phyloP scores from a whole-genome alignment of 2,797 vertebrate genomes.

The Spinus olivaceus region DNA sequence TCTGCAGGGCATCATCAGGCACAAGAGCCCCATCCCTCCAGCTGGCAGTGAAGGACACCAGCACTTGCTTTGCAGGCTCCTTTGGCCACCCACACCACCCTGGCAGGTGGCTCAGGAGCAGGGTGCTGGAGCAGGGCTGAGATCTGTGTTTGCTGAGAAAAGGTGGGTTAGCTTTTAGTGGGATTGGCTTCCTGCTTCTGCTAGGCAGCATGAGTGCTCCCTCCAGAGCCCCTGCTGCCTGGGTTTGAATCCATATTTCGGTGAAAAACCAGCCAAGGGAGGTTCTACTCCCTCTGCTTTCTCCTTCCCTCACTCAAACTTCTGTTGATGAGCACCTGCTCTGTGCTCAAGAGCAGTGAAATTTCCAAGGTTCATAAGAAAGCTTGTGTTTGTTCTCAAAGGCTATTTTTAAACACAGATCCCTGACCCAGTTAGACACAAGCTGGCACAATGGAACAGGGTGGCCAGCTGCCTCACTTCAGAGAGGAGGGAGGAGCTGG shows the following conservation, averaged over 20 bases:
- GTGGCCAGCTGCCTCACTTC: neutral
- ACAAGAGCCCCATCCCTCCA: neutral
- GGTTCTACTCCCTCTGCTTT: neutral
- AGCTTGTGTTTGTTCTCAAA: neutral
- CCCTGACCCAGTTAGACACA: neutral
- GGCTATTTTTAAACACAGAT: neutral
- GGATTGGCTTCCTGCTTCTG: neutral
- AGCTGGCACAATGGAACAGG: neutral
- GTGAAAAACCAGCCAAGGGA: neutral
- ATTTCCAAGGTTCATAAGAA: neutral
- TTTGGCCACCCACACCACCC: neutral
- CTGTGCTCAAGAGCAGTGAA: neutral
- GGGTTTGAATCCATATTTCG: neutral
- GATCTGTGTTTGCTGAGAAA: neutral
- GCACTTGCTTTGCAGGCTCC: neutral
- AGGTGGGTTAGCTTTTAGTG: neutral
- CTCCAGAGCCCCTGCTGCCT: neutral
- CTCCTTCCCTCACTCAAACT: neutral
- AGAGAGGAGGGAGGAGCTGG: neutral
- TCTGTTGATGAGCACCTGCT: neutral
- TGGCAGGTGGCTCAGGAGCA: rapidly evolving
- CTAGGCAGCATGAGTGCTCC: neutral
- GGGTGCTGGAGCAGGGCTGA: neutral
- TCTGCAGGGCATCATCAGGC: neutral
- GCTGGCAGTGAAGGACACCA: rapidly evolving